These are phyloP conservation scores for Ennomos erosarius DNA, from an alignment of 2,888 invertebrate genomes.

Conservation along the genomic window DNA sequence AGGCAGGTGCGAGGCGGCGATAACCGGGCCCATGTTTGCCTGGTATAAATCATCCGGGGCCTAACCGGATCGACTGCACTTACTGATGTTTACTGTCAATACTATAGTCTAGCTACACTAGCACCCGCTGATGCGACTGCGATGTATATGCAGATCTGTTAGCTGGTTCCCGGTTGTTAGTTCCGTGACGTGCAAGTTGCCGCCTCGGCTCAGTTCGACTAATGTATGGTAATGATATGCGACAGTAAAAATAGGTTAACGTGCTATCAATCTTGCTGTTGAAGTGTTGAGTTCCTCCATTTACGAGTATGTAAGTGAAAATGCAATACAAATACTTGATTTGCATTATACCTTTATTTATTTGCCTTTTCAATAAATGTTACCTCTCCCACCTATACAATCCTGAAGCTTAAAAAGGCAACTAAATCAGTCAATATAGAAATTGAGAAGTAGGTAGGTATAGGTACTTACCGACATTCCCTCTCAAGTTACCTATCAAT, in stretches of 20 bases:
- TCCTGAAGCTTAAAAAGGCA: no score
- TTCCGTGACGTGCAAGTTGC: conserved; percentile 37
- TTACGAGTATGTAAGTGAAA: conserved; percentile 5
- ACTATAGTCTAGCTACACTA: conserved; percentile 47
- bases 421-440: no score
- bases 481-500: no score
- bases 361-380: no score
- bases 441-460: no score
- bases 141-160: conserved; percentile 54
- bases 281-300: conserved; percentile 19
- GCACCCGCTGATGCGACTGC: conserved; percentile 44
- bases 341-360: no score
- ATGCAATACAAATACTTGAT: no score
- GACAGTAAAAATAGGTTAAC: conserved; percentile 36
- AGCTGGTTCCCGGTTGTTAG: conserved; percentile 30
- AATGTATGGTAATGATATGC: conserved; percentile 39
- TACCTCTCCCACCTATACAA: no score
- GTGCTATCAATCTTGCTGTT: conserved; percentile 37
- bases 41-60: conserved; percentile 59
- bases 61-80: conserved; percentile 53
- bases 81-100: conserved; percentile 65
- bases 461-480: no score
- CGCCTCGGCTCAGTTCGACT: conserved; percentile 32
- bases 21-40: conserved; percentile 70
- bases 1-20: conserved; percentile 73